Conservation (phyloP, 2,113 vertebrate genomes). For the Okapia johnstoni region DNA sequence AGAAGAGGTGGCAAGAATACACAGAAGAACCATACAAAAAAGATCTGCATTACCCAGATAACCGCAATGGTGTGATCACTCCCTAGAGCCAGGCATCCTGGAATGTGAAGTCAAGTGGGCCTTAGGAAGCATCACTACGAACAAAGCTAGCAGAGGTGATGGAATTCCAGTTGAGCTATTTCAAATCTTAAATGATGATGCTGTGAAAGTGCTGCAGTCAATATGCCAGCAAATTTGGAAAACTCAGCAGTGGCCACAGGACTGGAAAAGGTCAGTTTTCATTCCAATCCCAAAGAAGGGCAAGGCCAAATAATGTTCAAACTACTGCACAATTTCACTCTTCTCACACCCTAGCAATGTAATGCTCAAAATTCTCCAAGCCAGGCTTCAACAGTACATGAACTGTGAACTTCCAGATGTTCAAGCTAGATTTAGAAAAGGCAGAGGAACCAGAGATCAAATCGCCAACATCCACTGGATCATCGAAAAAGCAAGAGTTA, state of each 20-base stretch:
- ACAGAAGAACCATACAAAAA: not conserved
- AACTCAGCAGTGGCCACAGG: not conserved
- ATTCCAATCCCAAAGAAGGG: not conserved
- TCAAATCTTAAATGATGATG: not conserved
- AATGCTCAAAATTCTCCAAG: not conserved
- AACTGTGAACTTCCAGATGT: fast-evolving
- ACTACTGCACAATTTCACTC: not conserved
- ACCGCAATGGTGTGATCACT: not conserved
- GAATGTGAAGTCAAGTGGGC: not conserved
- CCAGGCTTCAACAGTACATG: not conserved
- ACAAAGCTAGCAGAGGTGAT: not conserved
- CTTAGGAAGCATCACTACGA: not conserved
- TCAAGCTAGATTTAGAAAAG: not conserved
- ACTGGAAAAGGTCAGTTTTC: not conserved
- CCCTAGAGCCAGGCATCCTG: not conserved
- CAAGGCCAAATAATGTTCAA: not conserved
- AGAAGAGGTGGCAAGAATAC: not conserved
- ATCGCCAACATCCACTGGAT: not conserved
- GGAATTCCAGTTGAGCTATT: not conserved
- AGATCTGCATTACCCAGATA: not conserved
- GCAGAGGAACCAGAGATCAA: not conserved
- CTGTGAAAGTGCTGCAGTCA: not conserved
- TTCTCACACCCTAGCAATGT: not conserved
- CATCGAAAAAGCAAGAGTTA: not conserved
- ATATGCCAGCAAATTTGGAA: not conserved